Evolutionary conservation across 2,797 vertebrate genomes (phyloP), one percentile per base, ranked within the genome.

Genomic region (Xiphophorus birchmanni): DNA sequence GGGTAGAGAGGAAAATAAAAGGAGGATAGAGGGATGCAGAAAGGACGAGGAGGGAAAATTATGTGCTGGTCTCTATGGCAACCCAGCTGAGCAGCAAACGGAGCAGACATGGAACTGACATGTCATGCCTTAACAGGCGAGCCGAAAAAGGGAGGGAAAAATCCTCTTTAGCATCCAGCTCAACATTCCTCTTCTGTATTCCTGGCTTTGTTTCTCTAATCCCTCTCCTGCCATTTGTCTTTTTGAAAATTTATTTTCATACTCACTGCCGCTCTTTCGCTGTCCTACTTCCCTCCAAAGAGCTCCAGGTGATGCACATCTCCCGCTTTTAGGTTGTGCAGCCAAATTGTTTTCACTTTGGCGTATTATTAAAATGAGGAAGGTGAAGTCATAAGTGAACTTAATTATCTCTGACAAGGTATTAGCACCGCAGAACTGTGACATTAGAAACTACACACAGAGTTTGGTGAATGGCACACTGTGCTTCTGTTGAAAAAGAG

Each of bases 31-130:
- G 75, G 52, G 84, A 76, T 37, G 82, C 63, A 82, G 42, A 77
- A 79, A 80, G 67, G 77, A 78, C 47, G 82, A 50, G 81, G 75
- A 80, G 45, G 63, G 79, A 76, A 44, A 45, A 85, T 76, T 86
- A 88, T 87, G 88, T 86, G 88, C 86, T 81, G 84, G 91, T 93
- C 80, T 88, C 82, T 90, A 92, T 89, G 84, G 87, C 82, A 89
- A 93, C 92, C 74, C 88, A 85, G 87, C 90, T 88, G 92, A 93
- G 92, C 78, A 26, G 87, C 84, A 86, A 86, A 86, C 79, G 56
- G 79, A 86, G 88, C 93, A 91, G 90, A 93, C 90, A 89, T 80
- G 40, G 79, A 56, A 29, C 82, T 84, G 92, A 89, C 90, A 92
- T 87, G 91, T 84, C 90, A 84, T 90, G 92, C 91, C 90, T 91